phyloP scores from a whole-genome alignment of 2,113 vertebrate genomes.

The Gulo gulo region DNA sequence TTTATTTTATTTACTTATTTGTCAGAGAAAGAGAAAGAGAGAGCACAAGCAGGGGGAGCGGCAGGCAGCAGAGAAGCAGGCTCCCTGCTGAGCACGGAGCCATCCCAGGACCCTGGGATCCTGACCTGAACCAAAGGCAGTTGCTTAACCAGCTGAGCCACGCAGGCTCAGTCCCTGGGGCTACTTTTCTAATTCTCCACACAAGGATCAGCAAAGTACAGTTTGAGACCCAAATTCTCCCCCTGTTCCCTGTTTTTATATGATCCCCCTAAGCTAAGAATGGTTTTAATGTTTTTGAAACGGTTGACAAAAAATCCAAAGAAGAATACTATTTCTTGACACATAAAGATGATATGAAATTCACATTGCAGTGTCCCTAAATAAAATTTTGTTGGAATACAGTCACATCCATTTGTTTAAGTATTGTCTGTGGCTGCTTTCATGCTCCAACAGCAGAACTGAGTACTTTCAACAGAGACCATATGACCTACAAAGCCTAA shows the following conservation, averaged over 20 bases:
- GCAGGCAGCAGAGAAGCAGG: no score
- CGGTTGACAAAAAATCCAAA: background rate
- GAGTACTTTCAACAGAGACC: background rate
- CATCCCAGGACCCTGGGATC: background rate
- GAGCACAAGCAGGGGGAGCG: background rate
- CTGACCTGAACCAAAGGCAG: background rate
- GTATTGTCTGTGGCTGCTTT: background rate
- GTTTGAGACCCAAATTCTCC: background rate
- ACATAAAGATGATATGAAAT: background rate
- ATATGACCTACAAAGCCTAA: background rate
- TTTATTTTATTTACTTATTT: background rate
- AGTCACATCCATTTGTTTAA: background rate
- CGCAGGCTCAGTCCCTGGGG: background rate
- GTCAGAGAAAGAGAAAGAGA: no score
- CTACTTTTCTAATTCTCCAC: background rate
- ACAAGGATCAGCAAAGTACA: background rate
- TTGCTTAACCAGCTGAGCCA: background rate
- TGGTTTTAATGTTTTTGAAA: background rate
- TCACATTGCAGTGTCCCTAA: background rate
- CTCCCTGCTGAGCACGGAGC: no score
- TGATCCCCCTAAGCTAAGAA: background rate
- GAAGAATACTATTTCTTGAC: background rate
- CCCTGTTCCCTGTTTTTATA: background rate
- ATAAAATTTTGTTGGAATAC: background rate
- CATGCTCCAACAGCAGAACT: background rate